Evolutionary conservation across 1,140 invertebrate species (phyloP).

Genomic region (Neodiprion pinetum): DNA sequence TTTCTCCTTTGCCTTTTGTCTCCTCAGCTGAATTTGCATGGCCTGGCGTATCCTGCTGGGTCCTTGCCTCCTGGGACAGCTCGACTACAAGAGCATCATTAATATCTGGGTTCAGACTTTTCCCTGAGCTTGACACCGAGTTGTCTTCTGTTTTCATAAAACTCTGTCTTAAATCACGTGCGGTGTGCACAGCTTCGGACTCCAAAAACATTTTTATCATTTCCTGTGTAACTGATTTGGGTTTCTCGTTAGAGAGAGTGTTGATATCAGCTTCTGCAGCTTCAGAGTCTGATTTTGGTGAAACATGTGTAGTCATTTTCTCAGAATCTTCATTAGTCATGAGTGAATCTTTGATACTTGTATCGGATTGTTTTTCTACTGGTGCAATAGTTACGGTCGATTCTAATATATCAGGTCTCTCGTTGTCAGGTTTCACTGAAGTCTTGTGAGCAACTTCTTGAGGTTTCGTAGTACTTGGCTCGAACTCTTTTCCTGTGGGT

Average conservation of each 20-base stretch:
- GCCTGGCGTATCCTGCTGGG: slow-evolving; percentile 41
- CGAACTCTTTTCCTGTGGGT: neutral
- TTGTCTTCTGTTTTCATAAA: neutral
- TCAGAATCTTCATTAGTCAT: neutral
- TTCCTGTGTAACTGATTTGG: neutral
- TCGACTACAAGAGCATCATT: slow-evolving; percentile 16
- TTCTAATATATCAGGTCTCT: neutral
- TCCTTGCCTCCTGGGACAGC: neutral
- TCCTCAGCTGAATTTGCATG: slow-evolving; percentile 60
- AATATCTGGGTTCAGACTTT: slow-evolving; percentile 4
- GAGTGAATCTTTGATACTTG: neutral
- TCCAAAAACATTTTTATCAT: neutral
- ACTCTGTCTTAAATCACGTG: neutral
- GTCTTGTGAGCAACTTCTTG: neutral
- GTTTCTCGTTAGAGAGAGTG: neutral
- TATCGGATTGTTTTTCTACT: neutral
- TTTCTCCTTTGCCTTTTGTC: slow-evolving; percentile 51
- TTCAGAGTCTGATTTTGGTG: neutral
- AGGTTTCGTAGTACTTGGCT: neutral
- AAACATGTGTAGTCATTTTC: neutral
- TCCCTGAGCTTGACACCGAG: neutral
- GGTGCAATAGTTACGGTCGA: neutral
- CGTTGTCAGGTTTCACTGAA: neutral
- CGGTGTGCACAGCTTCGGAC: neutral
- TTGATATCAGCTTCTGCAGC: neutral